These are phyloP conservation scores for Recurvirostra avosetta DNA, from an alignment of 2,113 vertebrate genomes.

Conservation along the genomic window DNA sequence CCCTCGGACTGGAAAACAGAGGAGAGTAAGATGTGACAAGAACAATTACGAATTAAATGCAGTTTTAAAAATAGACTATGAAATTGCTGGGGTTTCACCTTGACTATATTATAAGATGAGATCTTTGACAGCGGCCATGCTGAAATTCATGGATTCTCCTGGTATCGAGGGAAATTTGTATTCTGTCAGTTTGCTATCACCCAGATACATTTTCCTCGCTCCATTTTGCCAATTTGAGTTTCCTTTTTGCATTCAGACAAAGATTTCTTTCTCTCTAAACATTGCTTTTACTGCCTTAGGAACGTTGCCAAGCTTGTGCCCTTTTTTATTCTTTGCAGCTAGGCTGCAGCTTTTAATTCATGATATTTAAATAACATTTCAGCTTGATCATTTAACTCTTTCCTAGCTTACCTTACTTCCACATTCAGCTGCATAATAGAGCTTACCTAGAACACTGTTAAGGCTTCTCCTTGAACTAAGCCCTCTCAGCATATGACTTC, in stretches of 20 bases:
- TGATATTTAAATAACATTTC: slow-evolving; percentile 46
- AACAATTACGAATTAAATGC: not conserved
- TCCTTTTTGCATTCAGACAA: slow-evolving; percentile 45
- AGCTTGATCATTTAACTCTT: slow-evolving; percentile 36
- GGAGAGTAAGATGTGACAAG: not conserved
- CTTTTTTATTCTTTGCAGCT: slow-evolving; percentile 49
- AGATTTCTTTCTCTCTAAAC: slow-evolving; percentile 57
- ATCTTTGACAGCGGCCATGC: not conserved
- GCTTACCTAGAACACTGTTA: not conserved
- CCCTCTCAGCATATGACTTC: not conserved
- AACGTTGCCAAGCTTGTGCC: slow-evolving; percentile 42
- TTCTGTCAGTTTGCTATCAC: not conserved
- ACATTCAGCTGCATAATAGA: not conserved
- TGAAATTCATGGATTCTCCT: not conserved
- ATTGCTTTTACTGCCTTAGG: slow-evolving; percentile 38
- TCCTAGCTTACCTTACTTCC: not conserved
- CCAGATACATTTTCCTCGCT: slow-evolving; percentile 54
- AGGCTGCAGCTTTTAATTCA: slow-evolving; percentile 42
- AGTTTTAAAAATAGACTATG: not conserved
- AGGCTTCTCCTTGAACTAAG: not conserved
- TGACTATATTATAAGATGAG: not conserved
- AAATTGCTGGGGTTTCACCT: not conserved
- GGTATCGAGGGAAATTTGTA: not conserved
- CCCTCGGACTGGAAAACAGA: not conserved
- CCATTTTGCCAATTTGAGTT: slow-evolving; percentile 34